These are phyloP conservation scores for Ganaspis brasiliensis DNA, from an alignment of 2,888 invertebrate species.

Conservation along the genomic window DNA sequence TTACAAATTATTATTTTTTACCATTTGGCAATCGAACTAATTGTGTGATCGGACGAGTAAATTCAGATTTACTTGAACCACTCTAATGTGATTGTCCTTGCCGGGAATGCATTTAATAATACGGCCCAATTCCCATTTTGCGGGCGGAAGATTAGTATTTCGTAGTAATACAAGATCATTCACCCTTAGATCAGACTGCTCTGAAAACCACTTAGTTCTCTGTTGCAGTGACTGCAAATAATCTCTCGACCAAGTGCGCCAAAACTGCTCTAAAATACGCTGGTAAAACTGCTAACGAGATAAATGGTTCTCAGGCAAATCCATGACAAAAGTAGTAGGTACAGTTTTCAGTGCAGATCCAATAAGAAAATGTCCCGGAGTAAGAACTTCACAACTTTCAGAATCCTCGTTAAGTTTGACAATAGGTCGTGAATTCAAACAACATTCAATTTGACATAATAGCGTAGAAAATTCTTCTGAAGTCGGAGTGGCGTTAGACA, in stretches of 20 bases:
- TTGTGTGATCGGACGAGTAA: slow-evolving; percentile 28
- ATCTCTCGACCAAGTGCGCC: slow-evolving; percentile 62
- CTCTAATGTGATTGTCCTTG: neutral
- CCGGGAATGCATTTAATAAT: neutral
- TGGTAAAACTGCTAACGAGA: slow-evolving; percentile 60
- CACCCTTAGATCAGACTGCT: neutral
- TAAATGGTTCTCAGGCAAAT: slow-evolving; percentile 54
- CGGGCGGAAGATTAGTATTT: slow-evolving; percentile 24
- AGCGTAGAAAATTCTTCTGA: neutral
- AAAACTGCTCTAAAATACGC: slow-evolving; percentile 58
- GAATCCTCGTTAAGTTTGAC: slow-evolving; percentile 47
- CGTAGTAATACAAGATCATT: slow-evolving; percentile 11
- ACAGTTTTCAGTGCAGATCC: slow-evolving; percentile 54
- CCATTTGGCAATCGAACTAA: neutral
- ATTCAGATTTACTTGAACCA: neutral
- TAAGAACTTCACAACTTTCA: slow-evolving; percentile 53
- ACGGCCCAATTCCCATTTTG: slow-evolving; percentile 19
- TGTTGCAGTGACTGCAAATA: slow-evolving; percentile 63
- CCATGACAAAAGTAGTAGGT: slow-evolving; percentile 57
- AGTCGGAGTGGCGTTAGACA: neutral
- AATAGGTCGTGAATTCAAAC: slow-evolving; percentile 55
- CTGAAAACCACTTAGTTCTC: slow-evolving; percentile 57
- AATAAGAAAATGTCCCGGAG: slow-evolving; percentile 63
- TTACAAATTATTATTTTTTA: no score
- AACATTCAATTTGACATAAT: slow-evolving; percentile 53